A percentile compares a stretch with the other conserved stretches of the same genome.
Evolutionary conservation across 2,797 vertebrate species (phyloP).

Genomic region (Synanceia verrucosa): DNA sequence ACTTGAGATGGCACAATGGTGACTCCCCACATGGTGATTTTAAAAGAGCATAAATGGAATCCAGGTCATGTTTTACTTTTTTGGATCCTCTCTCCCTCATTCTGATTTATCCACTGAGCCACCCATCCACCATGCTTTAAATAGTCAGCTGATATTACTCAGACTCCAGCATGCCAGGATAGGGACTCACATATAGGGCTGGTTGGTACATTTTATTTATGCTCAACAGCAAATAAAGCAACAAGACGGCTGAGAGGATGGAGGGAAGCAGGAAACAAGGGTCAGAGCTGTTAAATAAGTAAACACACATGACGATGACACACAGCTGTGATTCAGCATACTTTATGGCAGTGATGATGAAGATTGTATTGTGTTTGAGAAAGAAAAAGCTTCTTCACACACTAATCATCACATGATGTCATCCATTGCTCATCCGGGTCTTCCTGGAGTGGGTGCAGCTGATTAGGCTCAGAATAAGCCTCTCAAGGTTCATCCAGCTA

Average conservation of each 20-base stretch:
- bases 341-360: background rate
- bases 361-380: slow-evolving; percentile 1
- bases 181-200: background rate
- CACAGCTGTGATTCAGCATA: slow-evolving; percentile 30
- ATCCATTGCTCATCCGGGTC: slow-evolving; percentile 39
- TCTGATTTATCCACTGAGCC: slow-evolving; percentile 27
- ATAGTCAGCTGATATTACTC: background rate
- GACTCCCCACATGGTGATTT: slow-evolving; percentile 67
- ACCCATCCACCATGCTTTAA: slow-evolving; percentile 16
- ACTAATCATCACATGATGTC: slow-evolving; percentile 55
- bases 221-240: background rate
- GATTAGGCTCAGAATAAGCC: slow-evolving; percentile 63
- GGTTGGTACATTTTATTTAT: background rate
- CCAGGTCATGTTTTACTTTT: slow-evolving; percentile 66
- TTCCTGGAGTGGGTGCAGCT: slow-evolving; percentile 49
- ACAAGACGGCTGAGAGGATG: background rate
- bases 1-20: slow-evolving; percentile 71
- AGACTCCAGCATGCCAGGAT: slow-evolving; percentile 4
- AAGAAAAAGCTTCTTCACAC: slow-evolving; percentile 30
- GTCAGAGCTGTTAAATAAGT: background rate
- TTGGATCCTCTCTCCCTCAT: slow-evolving; percentile 15
- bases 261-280: background rate
- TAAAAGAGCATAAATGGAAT: slow-evolving; percentile 60
- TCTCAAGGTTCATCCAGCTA: slow-evolving; percentile 47
- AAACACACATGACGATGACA: slow-evolving; percentile 12